Evolutionary conservation across 1,140 invertebrate genomes (phyloP).

Genomic region (Dendrolimus punctatus): DNA sequence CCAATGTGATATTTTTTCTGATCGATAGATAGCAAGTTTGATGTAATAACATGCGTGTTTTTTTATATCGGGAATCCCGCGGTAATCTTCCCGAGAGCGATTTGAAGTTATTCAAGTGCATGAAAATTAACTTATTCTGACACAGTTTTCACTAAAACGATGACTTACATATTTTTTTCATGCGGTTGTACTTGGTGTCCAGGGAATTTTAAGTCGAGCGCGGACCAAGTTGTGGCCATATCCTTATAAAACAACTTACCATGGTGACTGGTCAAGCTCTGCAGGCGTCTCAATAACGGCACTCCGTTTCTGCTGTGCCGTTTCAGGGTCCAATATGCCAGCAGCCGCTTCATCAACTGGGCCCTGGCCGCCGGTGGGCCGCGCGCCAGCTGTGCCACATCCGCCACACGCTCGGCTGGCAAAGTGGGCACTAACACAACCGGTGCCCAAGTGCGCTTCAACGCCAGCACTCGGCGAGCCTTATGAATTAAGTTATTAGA

Average conservation of each 20-base stretch:
- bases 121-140: too few relatives aligned
- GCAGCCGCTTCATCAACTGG: conserved; percentile 90
- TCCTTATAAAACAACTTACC: conserved; percentile 26
- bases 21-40: too few relatives aligned
- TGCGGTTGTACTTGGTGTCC: too few relatives aligned
- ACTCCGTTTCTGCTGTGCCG: conserved; percentile 97
- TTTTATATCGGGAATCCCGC: too few relatives aligned
- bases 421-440: conserved; percentile 96
- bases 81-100: too few relatives aligned
- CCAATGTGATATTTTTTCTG: too few relatives aligned
- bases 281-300: conserved; percentile 89
- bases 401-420: conserved; percentile 89
- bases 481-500: conserved; percentile 29
- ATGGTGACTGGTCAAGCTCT: conserved; percentile 77
- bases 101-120: too few relatives aligned
- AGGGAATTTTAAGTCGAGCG: too few relatives aligned
- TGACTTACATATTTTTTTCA: too few relatives aligned
- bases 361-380: conserved; percentile 74
- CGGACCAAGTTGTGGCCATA: too few relatives aligned
- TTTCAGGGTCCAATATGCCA: conserved; percentile 96
- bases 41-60: too few relatives aligned
- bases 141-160: too few relatives aligned
- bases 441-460: conserved; percentile 91
- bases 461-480: conserved; percentile 80
- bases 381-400: conserved; percentile 82